phyloP scores from a whole-genome alignment of 2,113 vertebrate genomes.

The Solea solea region DNA sequence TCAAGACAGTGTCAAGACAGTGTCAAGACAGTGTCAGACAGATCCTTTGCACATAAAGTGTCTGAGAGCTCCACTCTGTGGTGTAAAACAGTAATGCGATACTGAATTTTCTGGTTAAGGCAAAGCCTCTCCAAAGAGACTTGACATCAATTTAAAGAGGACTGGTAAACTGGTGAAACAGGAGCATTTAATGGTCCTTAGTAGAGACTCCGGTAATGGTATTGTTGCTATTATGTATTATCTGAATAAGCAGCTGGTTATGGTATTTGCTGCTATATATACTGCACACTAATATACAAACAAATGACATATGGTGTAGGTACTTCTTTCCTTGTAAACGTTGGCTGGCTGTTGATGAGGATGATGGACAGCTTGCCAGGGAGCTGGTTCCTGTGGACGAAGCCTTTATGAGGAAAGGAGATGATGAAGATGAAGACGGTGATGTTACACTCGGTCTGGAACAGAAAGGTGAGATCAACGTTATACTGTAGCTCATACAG shows the following conservation, averaged over 20 bases:
- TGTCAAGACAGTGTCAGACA: not conserved
- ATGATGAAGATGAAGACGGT: constrained; percentile 80
- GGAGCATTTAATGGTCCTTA: not conserved
- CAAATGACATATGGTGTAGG: constrained; percentile 67
- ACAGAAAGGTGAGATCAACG: constrained; percentile 87
- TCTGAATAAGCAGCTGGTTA: no score
- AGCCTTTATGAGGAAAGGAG: constrained; percentile 91
- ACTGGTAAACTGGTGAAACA: not conserved
- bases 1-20: not conserved
- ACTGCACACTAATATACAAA: no score
- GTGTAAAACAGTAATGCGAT: constrained; percentile 25
- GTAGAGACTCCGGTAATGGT: not conserved
- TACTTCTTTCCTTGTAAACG: constrained; percentile 97
- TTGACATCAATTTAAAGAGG: not conserved
- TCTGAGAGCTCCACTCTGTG: constrained; percentile 52
- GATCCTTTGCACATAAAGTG: not conserved
- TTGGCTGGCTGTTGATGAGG: constrained; percentile 95
- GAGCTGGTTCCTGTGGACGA: constrained; percentile 96
- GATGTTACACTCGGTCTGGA: constrained; percentile 91
- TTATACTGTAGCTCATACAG: not conserved
- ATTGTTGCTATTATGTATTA: no score
- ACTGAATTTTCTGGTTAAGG: not conserved
- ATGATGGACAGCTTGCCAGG: constrained; percentile 92
- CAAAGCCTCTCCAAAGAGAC: no score
- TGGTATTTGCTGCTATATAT: no score